These are phyloP conservation scores for Caprella mutica DNA, from an alignment of 2,888 invertebrate species.

Conservation along the genomic window DNA sequence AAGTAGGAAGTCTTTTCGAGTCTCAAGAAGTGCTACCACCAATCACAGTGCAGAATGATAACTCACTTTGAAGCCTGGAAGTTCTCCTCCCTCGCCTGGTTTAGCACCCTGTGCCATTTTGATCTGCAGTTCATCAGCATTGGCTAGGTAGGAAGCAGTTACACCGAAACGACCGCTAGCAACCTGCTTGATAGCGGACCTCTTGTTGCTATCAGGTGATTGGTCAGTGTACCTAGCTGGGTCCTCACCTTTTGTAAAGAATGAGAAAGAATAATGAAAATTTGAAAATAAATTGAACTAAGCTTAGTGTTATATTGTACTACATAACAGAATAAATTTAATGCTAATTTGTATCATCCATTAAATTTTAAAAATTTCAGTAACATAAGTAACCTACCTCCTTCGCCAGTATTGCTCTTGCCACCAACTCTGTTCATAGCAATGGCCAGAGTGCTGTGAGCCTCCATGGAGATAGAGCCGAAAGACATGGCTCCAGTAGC, in stretches of 20 bases:
- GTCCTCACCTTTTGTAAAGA: slow-evolving; percentile 48
- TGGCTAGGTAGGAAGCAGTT: slow-evolving; percentile 89
- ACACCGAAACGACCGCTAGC: slow-evolving; percentile 98
- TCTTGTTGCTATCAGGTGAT: slow-evolving; percentile 65
- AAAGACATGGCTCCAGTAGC: slow-evolving; percentile 93
- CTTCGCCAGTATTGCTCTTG: slow-evolving; percentile 98
- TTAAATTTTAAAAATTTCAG: neutral
- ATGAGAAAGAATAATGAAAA: neutral
- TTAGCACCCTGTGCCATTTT: slow-evolving; percentile 99
- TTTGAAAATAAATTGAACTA: neutral
- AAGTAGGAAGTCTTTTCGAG: no score
- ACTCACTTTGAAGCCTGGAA: slow-evolving; percentile 67
- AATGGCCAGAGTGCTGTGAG: slow-evolving; percentile 84
- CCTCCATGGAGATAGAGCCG: slow-evolving; percentile 91
- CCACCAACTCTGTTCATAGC: slow-evolving; percentile 97
- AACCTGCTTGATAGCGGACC: slow-evolving; percentile 97
- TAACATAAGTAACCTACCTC: slow-evolving; percentile 48
- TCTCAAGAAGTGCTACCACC: no score
- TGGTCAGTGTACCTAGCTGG: slow-evolving; percentile 59
- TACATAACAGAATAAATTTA: neutral
- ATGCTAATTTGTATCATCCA: neutral
- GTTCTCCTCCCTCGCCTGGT: slow-evolving; percentile 95
- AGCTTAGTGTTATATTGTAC: neutral
- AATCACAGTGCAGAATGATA: no score
- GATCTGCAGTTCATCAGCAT: slow-evolving; percentile 96